Conservation (phyloP, 2,888 invertebrate genomes). For the Prenolepis imparis region DNA sequence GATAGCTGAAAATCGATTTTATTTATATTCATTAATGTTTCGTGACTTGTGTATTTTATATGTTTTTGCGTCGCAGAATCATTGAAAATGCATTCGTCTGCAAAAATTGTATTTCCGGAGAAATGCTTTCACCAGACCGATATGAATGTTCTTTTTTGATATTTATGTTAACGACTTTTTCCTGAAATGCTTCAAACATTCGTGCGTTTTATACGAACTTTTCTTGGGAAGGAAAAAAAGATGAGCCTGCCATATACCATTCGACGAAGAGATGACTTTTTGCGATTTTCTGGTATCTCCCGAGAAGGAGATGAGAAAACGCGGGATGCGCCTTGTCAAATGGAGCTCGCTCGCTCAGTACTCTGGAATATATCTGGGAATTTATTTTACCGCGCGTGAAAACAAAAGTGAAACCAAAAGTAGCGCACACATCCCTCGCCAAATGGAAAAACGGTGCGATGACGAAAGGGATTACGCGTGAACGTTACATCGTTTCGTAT, state of each 20-base stretch:
- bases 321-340: slow-evolving; percentile 53
- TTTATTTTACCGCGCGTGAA: slow-evolving; percentile 54
- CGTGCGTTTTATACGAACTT: background rate
- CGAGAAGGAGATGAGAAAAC: slow-evolving; percentile 39
- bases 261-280: slow-evolving; percentile 33
- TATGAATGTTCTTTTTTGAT: slow-evolving; percentile 5
- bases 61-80: background rate
- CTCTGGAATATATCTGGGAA: slow-evolving; percentile 58
- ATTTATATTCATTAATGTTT: background rate
- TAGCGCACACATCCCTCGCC: slow-evolving; percentile 21
- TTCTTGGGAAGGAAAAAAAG: background rate
- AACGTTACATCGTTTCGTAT: background rate
- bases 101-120: background rate
- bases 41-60: too few species aligned
- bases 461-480: slow-evolving; percentile 37
- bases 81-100: slow-evolving; percentile 9
- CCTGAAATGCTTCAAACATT: slow-evolving; percentile 16
- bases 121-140: background rate
- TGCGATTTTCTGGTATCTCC: slow-evolving; percentile 17
- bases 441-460: slow-evolving; percentile 55
- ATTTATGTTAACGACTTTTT: slow-evolving; percentile 10
- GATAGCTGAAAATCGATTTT: background rate
- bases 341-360: slow-evolving; percentile 56
- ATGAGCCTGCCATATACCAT: slow-evolving; percentile 13
- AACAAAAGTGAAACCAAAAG: slow-evolving; percentile 36